Percentiles rank a stretch among this genome's conserved stretches.
phyloP scores from a whole-genome alignment of 2,113 vertebrate species.

The Hiodon alosoides region DNA sequence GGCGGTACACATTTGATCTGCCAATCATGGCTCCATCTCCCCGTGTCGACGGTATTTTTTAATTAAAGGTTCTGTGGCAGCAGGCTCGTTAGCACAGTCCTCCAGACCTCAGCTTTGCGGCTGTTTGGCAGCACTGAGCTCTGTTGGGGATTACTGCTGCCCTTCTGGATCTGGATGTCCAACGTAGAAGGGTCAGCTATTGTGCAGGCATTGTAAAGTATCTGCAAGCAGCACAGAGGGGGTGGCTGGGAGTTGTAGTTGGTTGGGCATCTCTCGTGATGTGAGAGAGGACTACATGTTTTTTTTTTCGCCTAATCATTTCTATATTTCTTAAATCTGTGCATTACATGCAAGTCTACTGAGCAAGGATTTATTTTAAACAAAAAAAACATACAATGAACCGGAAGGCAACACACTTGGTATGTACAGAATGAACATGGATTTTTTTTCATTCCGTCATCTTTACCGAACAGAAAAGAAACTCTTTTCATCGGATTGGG shows the following conservation, averaged over 20 bases:
- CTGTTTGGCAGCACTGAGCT: constrained; percentile 20
- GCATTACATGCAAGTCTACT: too few relatives aligned
- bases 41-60: constrained; percentile 26
- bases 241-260: too few relatives aligned
- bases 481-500: background rate
- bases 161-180: constrained; percentile 18
- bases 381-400: too few relatives aligned
- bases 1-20: constrained; percentile 11
- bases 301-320: too few relatives aligned
- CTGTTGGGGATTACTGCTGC: constrained; percentile 17
- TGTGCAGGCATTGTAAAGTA: background rate
- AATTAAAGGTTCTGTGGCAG: constrained; percentile 31
- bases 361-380: too few relatives aligned
- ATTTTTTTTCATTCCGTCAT: too few relatives aligned
- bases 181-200: constrained; percentile 15
- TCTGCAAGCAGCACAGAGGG: too few relatives aligned
- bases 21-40: background rate
- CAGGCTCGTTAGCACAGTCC: constrained; percentile 5
- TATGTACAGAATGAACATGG: background rate
- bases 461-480: too few relatives aligned
- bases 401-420: too few relatives aligned
- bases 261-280: too few relatives aligned
- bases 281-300: too few relatives aligned
- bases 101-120: constrained; percentile 8
- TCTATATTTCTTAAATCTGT: too few relatives aligned